phyloP scores from a whole-genome alignment of 2,797 vertebrate genomes.

The Enteromius mattozi region DNA sequence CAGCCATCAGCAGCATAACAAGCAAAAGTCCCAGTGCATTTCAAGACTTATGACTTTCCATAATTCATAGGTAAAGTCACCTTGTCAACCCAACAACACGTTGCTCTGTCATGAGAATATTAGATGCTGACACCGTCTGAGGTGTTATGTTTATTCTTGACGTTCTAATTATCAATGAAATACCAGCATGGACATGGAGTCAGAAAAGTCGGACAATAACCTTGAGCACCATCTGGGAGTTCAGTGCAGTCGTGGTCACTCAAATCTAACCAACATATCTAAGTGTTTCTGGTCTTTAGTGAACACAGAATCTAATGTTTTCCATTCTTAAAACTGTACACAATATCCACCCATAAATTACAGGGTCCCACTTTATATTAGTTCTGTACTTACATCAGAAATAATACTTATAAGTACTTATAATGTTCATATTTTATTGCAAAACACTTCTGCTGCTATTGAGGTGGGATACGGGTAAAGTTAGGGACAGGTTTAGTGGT shows the following conservation, averaged over 20 bases:
- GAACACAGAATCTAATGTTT: not conserved
- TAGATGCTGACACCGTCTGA: slow-evolving; percentile 18
- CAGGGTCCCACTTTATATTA: not conserved
- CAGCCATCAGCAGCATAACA: slow-evolving; percentile 25
- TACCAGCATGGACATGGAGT: slow-evolving; percentile 15
- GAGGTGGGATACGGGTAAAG: too few species aligned
- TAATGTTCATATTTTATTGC: not conserved
- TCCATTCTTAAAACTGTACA: not conserved
- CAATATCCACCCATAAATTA: not conserved
- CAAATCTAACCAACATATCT: slow-evolving; percentile 31
- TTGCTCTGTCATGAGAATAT: slow-evolving; percentile 34
- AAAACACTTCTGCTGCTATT: too few species aligned
- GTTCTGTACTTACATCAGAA: not conserved
- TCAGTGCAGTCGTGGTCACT: not conserved
- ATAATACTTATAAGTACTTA: not conserved
- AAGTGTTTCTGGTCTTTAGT: not conserved
- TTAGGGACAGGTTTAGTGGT: too few species aligned
- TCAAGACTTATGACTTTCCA: slow-evolving; percentile 48
- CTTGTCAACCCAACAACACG: slow-evolving; percentile 41
- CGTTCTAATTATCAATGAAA: slow-evolving; percentile 49
- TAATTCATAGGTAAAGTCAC: slow-evolving; percentile 51
- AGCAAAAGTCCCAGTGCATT: slow-evolving; percentile 29
- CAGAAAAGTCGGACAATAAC: slow-evolving; percentile 19
- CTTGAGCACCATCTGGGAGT: slow-evolving; percentile 54
- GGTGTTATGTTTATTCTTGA: slow-evolving; percentile 50